Evolutionary conservation across 2,113 vertebrate species (phyloP).

Genomic region (Eurystomus gularis): DNA sequence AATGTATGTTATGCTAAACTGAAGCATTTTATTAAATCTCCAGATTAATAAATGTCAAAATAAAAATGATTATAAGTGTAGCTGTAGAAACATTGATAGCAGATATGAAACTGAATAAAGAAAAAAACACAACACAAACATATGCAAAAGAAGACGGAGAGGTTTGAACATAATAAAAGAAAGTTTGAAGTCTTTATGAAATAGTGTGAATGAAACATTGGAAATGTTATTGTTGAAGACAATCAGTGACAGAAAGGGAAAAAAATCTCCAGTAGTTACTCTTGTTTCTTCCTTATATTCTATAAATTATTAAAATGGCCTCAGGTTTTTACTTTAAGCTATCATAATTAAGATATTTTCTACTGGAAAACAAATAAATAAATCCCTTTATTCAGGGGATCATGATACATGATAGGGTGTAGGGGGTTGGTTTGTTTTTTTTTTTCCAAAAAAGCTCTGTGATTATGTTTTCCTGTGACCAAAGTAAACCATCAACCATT

Average conservation of each 20-base stretch:
- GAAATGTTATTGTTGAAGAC: background rate
- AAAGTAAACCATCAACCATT: background rate
- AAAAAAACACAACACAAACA: background rate
- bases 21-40: background rate
- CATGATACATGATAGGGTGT: background rate
- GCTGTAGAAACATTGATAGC: background rate
- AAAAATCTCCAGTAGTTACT: accelerated
- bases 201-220: background rate
- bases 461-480: background rate
- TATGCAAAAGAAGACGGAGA: background rate
- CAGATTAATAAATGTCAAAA: background rate
- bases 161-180: background rate
- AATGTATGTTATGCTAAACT: background rate
- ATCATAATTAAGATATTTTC: background rate
- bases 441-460: background rate
- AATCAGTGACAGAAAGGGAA: background rate
- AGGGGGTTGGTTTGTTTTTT: accelerated
- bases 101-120: background rate
- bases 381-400: background rate
- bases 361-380: background rate
- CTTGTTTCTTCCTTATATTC: background rate
- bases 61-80: background rate
- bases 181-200: background rate
- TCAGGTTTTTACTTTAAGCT: background rate
- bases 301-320: background rate